phyloP scores from a whole-genome alignment of 2,888 invertebrate species.

The Cephus rjabovi region DNA sequence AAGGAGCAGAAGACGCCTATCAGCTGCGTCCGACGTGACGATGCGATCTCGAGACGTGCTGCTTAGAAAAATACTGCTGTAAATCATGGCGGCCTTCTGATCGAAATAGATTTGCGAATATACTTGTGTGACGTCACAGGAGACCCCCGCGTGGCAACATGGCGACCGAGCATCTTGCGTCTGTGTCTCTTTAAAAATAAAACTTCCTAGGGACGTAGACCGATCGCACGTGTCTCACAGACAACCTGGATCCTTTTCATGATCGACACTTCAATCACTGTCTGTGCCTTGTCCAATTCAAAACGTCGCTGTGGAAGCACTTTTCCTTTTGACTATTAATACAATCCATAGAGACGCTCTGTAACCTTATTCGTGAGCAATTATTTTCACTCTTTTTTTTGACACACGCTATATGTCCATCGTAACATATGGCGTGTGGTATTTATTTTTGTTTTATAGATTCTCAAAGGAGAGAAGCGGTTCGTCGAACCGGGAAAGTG shows the following conservation, averaged over 20 bases:
- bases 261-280: background rate
- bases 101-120: slow-evolving; percentile 26
- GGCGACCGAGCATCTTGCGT: slow-evolving; percentile 8
- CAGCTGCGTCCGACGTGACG: background rate
- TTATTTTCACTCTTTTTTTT: background rate
- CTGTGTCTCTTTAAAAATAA: slow-evolving; percentile 6
- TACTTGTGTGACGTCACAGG: slow-evolving; percentile 21
- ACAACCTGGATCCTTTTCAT: background rate
- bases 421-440: background rate
- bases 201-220: background rate
- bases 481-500: background rate
- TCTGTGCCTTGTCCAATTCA: background rate
- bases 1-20: background rate
- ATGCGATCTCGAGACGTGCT: background rate
- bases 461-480: background rate
- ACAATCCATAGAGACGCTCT: background rate
- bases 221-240: slow-evolving; percentile 1
- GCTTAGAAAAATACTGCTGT: slow-evolving; percentile 23
- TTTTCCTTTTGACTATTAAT: background rate
- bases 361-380: background rate
- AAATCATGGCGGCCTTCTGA: slow-evolving; percentile 24
- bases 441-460: background rate
- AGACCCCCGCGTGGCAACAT: slow-evolving; percentile 23
- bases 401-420: background rate
- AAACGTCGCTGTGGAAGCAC: background rate